These are phyloP conservation scores for Colletes gigas DNA, from an alignment of 1,140 invertebrate genomes.

Conservation along the genomic window DNA sequence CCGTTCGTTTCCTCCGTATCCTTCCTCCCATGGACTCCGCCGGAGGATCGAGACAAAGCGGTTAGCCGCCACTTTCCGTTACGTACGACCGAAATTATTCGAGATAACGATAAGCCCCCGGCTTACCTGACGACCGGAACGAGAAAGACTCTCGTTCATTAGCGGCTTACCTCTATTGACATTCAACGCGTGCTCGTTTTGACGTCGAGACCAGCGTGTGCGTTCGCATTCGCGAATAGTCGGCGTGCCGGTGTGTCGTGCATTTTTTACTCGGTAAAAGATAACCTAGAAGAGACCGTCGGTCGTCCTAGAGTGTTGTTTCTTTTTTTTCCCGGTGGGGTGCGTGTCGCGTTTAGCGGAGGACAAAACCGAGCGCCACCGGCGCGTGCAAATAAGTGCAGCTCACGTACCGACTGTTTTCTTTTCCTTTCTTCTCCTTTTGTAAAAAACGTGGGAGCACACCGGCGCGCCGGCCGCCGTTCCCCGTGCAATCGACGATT, in stretches of 20 bases:
- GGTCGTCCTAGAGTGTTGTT: not conserved
- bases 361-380: not conserved
- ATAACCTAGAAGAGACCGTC: not conserved
- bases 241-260: too few relatives aligned
- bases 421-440: conserved; percentile 19
- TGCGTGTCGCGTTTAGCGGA: not conserved
- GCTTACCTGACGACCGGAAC: too few relatives aligned
- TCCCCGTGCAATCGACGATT: conserved; percentile 29
- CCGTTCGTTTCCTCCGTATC: not conserved
- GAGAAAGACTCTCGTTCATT: too few relatives aligned
- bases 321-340: not conserved
- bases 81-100: too few relatives aligned
- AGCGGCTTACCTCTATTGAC: too few relatives aligned
- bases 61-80: too few relatives aligned
- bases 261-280: too few relatives aligned
- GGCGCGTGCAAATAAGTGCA: conserved; percentile 5
- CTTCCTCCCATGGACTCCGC: not conserved
- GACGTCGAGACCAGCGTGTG: too few relatives aligned
- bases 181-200: too few relatives aligned
- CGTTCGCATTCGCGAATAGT: not conserved
- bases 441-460: conserved; percentile 21
- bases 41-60: too few relatives aligned
- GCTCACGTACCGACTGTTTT: conserved; percentile 18
- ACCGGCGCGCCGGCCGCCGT: not conserved
- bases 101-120: too few relatives aligned